Evolutionary conservation across 1,140 invertebrate species (phyloP).

Genomic region (Pseudomyrmex cubaensis): DNA sequence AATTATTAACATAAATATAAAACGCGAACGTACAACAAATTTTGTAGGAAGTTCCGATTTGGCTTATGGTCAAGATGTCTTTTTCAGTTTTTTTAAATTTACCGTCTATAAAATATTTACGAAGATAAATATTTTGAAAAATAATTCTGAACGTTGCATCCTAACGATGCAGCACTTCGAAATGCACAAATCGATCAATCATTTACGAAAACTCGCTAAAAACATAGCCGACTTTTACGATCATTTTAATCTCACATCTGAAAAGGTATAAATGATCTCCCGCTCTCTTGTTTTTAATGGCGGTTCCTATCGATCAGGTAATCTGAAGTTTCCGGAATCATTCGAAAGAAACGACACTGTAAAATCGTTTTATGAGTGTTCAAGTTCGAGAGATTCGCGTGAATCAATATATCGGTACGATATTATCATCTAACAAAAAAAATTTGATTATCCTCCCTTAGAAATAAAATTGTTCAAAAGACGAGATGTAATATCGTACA

Average conservation of each 20-base stretch:
- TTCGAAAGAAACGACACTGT: conserved; percentile 30
- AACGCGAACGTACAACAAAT: neutral
- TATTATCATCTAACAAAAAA: neutral
- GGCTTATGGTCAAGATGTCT: no score
- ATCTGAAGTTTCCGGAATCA: conserved; percentile 4
- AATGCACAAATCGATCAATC: neutral
- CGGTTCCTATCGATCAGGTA: conserved; percentile 21
- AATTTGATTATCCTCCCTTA: conserved; percentile 23
- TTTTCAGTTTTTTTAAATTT: no score
- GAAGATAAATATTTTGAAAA: conserved; percentile 2
- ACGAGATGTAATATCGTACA: no score
- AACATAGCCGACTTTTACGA: conserved; percentile 3
- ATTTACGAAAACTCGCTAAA: neutral
- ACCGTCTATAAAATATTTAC: no score
- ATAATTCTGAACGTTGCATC: conserved; percentile 10
- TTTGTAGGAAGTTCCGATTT: no score
- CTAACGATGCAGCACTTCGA: neutral
- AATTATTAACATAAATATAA: neutral
- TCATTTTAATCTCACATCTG: conserved; percentile 14
- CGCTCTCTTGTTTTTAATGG: conserved; percentile 3
- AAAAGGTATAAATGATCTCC: conserved; percentile 14
- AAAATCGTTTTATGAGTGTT: conserved; percentile 36
- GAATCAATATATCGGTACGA: neutral
- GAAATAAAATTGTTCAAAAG: neutral
- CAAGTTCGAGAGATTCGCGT: conserved; percentile 26